These are phyloP conservation scores for Sterrhoptilus dennistouni DNA, from an alignment of 2,113 vertebrate genomes.

Conservation along the genomic window DNA sequence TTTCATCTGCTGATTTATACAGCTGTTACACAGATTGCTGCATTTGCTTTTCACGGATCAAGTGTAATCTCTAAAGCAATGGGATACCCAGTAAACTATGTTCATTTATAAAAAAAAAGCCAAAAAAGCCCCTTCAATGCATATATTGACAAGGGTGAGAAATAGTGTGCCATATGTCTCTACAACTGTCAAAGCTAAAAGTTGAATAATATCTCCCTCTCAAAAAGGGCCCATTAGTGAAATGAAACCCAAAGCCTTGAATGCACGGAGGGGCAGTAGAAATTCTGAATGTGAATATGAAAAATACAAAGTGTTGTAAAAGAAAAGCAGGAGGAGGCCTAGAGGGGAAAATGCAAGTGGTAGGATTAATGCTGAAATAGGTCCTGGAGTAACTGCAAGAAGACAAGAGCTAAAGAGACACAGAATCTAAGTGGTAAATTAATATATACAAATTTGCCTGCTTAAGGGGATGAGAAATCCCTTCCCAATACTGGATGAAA, in stretches of 20 bases:
- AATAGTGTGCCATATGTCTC: not conserved
- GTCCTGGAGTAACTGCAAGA: not conserved
- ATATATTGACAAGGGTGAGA: not conserved
- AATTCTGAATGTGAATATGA: not conserved
- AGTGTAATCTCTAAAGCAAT: not conserved
- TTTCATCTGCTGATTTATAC: not conserved
- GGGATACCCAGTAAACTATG: not conserved
- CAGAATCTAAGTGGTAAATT: slow-evolving; percentile 5
- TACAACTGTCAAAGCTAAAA: not conserved
- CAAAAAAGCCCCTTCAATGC: not conserved
- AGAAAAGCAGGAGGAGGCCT: not conserved
- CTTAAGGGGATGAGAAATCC: slow-evolving; percentile 7
- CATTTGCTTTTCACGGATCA: not conserved
- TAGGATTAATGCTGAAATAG: slow-evolving; percentile 16
- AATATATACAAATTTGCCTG: slow-evolving; percentile 7
- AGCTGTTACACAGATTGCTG: not conserved
- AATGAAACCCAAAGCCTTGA: not conserved
- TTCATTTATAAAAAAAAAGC: not conserved
- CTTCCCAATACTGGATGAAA: not conserved
- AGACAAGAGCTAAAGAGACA: not conserved
- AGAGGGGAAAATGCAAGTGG: not conserved
- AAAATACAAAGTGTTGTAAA: slow-evolving; percentile 9
- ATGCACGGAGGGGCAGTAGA: not conserved
- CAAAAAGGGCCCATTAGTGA: not conserved
- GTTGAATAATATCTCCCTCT: not conserved